Evolutionary conservation across 2,888 invertebrate genomes (phyloP).

Genomic region (Harpalus rufipes): DNA sequence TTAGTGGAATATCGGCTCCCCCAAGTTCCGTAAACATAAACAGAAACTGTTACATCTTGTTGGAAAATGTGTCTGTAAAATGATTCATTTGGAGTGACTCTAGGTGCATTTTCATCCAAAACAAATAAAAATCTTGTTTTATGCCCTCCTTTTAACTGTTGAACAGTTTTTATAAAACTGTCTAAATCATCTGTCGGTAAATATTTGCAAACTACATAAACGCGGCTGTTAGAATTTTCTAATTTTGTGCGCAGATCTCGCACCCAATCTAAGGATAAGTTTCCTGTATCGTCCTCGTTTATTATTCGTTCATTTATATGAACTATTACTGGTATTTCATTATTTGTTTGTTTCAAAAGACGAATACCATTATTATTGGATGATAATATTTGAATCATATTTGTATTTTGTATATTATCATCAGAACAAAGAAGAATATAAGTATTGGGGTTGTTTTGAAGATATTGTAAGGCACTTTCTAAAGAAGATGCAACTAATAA

Average conservation of each 20-base stretch:
- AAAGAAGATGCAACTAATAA: neutral
- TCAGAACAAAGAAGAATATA: conserved; percentile 23
- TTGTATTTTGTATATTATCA: neutral
- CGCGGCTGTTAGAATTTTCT: neutral
- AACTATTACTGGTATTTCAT: neutral
- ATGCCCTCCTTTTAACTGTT: conserved; percentile 55
- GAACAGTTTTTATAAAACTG: conserved; percentile 61
- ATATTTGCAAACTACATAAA: conserved; percentile 62
- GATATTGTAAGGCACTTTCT: neutral
- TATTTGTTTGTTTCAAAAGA: conserved; percentile 17
- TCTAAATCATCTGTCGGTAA: conserved; percentile 55
- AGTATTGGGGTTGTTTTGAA: conserved; percentile 1
- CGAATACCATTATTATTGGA: neutral
- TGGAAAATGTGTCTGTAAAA: conserved; percentile 83
- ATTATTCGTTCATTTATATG: conserved; percentile 15
- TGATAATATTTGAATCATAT: conserved; percentile 30
- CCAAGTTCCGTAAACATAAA: conserved; percentile 80
- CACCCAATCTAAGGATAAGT: conserved; percentile 14
- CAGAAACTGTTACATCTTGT: conserved; percentile 88
- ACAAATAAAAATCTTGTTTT: conserved; percentile 79
- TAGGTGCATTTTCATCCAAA: conserved; percentile 81
- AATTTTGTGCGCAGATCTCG: conserved; percentile 5
- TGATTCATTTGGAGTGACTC: conserved; percentile 82
- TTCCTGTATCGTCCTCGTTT: conserved; percentile 5
- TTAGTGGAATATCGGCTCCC: conserved; percentile 50